Base-by-base conservation (phyloP, 2,888 invertebrate species). In the Smittia sp. region DNA sequence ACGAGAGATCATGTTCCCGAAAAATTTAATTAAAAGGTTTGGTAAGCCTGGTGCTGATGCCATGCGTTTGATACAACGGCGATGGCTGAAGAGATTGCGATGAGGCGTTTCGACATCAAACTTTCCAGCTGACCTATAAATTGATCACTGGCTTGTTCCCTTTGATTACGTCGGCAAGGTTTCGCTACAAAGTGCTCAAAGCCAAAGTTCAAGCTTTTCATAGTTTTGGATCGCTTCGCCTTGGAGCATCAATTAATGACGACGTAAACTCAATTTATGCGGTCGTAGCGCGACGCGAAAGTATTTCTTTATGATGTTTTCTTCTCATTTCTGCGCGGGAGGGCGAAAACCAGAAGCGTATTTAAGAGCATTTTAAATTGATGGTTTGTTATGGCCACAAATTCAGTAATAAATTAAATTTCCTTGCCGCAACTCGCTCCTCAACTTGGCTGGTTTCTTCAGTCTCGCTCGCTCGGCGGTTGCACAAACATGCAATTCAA, bases 371-470 rank as follows among this genome's bases (percentile, higher is more conserved):
- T 66, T 13, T 67, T 41, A 38, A 68, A 68, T 68, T 68, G 68
- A 68, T 68, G 68, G 68, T 68, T 68, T 68, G 68, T 68, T 68
- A 20, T 68, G 68, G 24, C 68, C 41, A 41, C 41, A 68, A 68
- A 68, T 24, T 24, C 24, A 18, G 39, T 52, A 24, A 68, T 68
- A 68, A 68, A 68, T 68, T 68, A 46, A 68, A 38, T 68, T 68
- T 68, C 52, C 32, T 6, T 6, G 24, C 41, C 52, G 15, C 13
- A 46, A 68, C n/a, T 6, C n/a, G 18, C 52, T 46, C 52, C 4
- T 3, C 52, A 15, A 3, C 52, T 15, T 46, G n/a, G n/a, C 18
- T 46, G 52, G 7, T 39, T 7, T 46, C 18, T 18, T 15, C 7
- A 46, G n/a, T 46, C 11, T 46, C 18, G 11, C 52, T 18, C 18